Base-by-base conservation (phyloP, 2,888 invertebrate species). In the Parochlus steinenii region DNA sequence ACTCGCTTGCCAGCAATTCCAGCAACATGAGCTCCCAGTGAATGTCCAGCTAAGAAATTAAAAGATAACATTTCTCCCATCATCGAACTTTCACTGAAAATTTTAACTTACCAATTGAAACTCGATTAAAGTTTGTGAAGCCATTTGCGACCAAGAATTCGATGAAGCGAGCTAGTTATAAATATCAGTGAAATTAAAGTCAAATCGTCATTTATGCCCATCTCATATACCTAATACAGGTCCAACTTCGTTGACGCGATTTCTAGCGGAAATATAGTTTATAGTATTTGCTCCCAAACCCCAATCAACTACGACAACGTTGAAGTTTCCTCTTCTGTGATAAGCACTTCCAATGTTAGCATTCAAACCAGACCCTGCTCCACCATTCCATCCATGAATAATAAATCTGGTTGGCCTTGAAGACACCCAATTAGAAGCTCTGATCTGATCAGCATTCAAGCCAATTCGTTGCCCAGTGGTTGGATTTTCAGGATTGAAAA, bases 251-350 rank as follows among this genome's bases (percentile, higher is more conserved):
- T 44, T 16, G 3, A 45, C 47, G 6, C 42, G 47, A 7, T 65
- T 61, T 26, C 66, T 65, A 0, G 71, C 68, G 3, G 63, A 48
- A 33, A 65, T 56, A 42, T 70, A 70, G 43, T 69, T 69, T 5
- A 66, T 53, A 38, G 65, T 68, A 3, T 48, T 46, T 0, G 69
- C 66, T 3, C 68, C 67, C 1, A 52, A 54, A 10, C 63, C 62
- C 70, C 70, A 72, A 43, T 72, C 71, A 5, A 72, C 65, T 2
- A 65, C 64, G 28, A 72, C 64, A 40, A 72, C 64, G 42, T 72
- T 72, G 40, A 65, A 54, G 38, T 68, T 65, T 23, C 65, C 68
- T 3, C 59, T 54, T 30, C 60, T 59, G 12, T 71, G 54, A 44
- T 68, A 68, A 0, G 68, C 70, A 5, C 40, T 34, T 15, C 52